Evolutionary conservation across 2,888 invertebrate genomes (phyloP).

Genomic region (Hyposoter dolosus): DNA sequence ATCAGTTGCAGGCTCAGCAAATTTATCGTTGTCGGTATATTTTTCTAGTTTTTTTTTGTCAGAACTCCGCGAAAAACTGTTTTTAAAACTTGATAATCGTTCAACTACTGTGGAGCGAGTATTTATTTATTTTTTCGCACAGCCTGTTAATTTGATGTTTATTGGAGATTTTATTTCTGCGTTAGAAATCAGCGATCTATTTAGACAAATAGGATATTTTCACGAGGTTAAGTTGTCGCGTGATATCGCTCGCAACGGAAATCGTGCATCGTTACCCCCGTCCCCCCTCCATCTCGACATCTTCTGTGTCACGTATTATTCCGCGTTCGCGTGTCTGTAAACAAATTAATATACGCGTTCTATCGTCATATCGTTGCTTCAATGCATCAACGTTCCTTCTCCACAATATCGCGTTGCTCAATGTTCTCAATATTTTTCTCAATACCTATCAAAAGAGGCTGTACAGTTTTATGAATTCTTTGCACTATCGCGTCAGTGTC

Average conservation of each 20-base stretch:
- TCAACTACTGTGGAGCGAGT: too few species aligned
- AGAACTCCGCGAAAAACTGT: too few species aligned
- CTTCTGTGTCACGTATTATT: conserved; percentile 2
- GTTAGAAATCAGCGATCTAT: not conserved
- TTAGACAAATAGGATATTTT: not conserved
- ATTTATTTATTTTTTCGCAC: too few species aligned
- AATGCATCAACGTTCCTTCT: not conserved
- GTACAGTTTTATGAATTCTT: not conserved
- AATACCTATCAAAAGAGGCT: not conserved
- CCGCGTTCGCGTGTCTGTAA: conserved; percentile 31
- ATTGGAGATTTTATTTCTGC: not conserved
- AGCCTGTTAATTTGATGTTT: too few species aligned
- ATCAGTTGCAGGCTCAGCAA: too few species aligned
- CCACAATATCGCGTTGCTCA: not conserved
- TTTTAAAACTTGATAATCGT: too few species aligned
- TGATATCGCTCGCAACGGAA: conserved; percentile 35
- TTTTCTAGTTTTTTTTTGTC: too few species aligned
- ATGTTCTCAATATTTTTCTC: not conserved
- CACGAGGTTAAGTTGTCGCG: not conserved
- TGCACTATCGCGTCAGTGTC: not conserved
- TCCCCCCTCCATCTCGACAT: not conserved
- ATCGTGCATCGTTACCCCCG: conserved; percentile 11
- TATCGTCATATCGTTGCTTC: conserved; percentile 1
- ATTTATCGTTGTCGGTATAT: too few species aligned
- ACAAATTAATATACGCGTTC: conserved; percentile 33